These are phyloP conservation scores for Homarus gammarus DNA, from an alignment of 2,888 invertebrate genomes.

Conservation along the genomic window DNA sequence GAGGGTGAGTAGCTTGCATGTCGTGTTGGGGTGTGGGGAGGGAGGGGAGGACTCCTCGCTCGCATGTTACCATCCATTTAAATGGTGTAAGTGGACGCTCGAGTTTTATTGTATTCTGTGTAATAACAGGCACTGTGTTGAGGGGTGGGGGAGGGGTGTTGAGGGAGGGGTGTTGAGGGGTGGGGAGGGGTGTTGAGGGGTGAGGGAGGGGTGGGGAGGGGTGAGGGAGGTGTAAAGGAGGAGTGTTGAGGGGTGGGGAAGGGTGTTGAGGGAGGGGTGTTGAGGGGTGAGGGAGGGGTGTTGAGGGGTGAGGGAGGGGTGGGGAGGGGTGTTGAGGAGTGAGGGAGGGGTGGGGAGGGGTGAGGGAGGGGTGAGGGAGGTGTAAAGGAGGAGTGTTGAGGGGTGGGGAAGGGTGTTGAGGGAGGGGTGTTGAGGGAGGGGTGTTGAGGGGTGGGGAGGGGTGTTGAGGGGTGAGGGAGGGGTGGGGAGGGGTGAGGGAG, in stretches of 20 bases:
- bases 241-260: neutral
- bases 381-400: no score
- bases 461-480: no score
- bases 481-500: no score
- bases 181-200: no score
- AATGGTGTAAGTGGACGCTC: slow-evolving; percentile 42
- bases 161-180: no score
- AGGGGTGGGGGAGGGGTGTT: no score
- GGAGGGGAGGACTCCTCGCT: neutral
- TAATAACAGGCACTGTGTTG: neutral
- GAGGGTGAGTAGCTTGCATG: neutral
- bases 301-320: neutral
- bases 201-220: neutral
- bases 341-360: neutral
- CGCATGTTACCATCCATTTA: slow-evolving; percentile 35
- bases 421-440: no score
- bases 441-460: no score
- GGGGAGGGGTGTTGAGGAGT: neutral
- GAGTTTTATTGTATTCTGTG: slow-evolving; percentile 20
- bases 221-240: neutral
- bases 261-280: neutral
- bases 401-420: no score
- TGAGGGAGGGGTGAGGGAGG: neutral
- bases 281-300: neutral
- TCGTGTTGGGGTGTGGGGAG: no score